These are phyloP conservation scores for Gadus chalcogrammus DNA, from an alignment of 2,113 vertebrate genomes.

Conservation along the genomic window DNA sequence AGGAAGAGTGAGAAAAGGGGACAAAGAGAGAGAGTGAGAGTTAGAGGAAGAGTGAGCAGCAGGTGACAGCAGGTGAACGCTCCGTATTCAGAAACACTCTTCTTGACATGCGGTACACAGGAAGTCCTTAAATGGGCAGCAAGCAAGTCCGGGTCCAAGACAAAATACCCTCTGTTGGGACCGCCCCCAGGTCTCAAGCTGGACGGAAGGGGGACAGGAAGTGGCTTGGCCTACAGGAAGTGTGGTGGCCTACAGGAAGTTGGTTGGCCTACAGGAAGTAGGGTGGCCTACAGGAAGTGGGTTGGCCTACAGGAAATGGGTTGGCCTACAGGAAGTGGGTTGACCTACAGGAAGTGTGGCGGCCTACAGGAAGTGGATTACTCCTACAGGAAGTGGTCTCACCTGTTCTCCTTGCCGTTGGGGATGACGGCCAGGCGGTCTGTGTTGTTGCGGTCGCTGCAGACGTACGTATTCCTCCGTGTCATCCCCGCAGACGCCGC, in stretches of 20 bases:
- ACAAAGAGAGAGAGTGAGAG: no score
- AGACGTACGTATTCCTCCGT: constrained; percentile 94
- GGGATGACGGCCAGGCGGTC: constrained; percentile 94
- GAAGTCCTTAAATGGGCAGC: no score
- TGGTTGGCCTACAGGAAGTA: neutral
- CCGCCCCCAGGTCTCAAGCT: no score
- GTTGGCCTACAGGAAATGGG: constrained; percentile 72
- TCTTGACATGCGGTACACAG: no score
- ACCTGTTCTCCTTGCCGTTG: constrained; percentile 98
- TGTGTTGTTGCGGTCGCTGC: constrained; percentile 87
- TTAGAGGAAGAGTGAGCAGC: no score
- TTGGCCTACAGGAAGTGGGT: constrained; percentile 1
- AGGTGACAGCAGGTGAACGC: no score
- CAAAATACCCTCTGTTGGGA: no score
- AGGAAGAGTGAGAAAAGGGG: no score
- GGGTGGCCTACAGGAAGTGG: neutral
- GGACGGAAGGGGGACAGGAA: neutral
- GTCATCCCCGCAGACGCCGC: constrained; percentile 89
- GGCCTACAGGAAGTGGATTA: neutral
- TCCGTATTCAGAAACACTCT: no score
- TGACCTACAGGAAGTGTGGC: constrained; percentile 79
- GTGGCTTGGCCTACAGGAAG: no score
- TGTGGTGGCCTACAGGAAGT: no score
- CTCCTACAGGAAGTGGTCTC: constrained; percentile 34
- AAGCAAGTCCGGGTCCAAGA: no score